These are phyloP conservation scores for Corythornis vintsioides DNA, from an alignment of 2,113 vertebrate genomes.

Conservation along the genomic window DNA sequence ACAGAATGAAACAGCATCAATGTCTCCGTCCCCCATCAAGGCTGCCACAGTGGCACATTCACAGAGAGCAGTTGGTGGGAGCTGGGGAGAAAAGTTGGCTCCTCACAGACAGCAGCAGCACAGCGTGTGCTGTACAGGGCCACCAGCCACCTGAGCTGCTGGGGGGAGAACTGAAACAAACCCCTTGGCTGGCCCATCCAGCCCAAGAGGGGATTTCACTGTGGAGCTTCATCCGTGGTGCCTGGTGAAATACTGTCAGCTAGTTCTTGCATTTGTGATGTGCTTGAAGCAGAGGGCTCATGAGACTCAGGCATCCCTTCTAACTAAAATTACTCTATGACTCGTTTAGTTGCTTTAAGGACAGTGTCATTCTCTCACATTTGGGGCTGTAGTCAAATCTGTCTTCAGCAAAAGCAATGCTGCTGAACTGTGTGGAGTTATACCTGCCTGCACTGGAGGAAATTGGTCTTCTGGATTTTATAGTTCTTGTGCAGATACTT, in stretches of 20 bases:
- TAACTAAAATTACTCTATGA: neutral
- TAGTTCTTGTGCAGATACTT: neutral
- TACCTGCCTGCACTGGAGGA: neutral
- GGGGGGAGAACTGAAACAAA: neutral
- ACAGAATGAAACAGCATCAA: accelerated
- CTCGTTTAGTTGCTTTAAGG: neutral
- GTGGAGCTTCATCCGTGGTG: neutral
- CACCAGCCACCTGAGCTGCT: neutral
- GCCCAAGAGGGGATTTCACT: neutral
- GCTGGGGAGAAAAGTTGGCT: neutral
- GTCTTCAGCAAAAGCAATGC: neutral
- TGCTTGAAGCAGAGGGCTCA: neutral
- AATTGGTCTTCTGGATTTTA: neutral
- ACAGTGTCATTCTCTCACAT: neutral
- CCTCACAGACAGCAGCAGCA: neutral
- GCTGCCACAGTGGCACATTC: neutral
- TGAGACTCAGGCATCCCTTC: neutral
- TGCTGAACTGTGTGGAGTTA: neutral
- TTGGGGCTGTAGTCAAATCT: neutral
- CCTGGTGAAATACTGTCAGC: neutral
- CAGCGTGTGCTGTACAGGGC: neutral
- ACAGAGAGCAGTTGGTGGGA: neutral
- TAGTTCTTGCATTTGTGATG: neutral
- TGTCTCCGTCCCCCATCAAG: neutral
- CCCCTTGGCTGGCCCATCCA: neutral